These are phyloP conservation scores for Prorops nasuta DNA, from an alignment of 1,140 invertebrate species.

Conservation along the genomic window DNA sequence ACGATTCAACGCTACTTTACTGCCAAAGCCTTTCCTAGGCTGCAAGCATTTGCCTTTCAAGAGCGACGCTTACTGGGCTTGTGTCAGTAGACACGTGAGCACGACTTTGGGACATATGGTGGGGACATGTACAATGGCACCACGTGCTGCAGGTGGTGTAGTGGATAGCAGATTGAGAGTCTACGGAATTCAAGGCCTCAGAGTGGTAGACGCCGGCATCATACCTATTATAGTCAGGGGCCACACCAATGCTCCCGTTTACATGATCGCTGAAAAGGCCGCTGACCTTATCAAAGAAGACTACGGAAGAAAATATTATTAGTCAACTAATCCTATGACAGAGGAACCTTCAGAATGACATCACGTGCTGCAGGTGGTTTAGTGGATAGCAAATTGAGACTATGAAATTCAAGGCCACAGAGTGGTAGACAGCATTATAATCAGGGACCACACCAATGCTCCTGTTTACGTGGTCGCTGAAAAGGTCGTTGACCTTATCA, in stretches of 20 bases:
- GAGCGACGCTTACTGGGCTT: conserved; percentile 74
- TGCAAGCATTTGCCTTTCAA: conserved; percentile 63
- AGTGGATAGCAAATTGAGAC: conserved; percentile 48
- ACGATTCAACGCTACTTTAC: conserved; percentile 62
- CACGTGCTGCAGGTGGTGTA: conserved; percentile 42
- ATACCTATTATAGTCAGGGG: conserved; percentile 55
- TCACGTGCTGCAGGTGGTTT: conserved; percentile 42
- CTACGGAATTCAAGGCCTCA: conserved; percentile 47
- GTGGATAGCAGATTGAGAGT: conserved; percentile 52
- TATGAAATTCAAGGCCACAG: conserved; percentile 50
- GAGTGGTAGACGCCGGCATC: conserved; percentile 56
- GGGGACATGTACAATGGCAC: conserved; percentile 65
- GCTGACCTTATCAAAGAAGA: conserved; percentile 56
- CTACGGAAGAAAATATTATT: too few relatives aligned
- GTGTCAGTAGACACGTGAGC: conserved; percentile 65
- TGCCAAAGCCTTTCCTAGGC: conserved; percentile 65
- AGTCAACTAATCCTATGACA: too few relatives aligned
- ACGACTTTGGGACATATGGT: conserved; percentile 75
- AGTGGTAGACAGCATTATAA: conserved; percentile 52
- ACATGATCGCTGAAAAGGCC: conserved; percentile 59
- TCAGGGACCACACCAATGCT: conserved; percentile 54
- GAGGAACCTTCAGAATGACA: conserved; percentile 65
- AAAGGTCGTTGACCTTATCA: conserved; percentile 57
- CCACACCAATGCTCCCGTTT: conserved; percentile 53
- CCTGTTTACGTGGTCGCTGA: conserved; percentile 57